Evolutionary conservation across 2,888 invertebrate species (phyloP), one percentile per base, ranked within the genome.

Genomic region (Cerceris ruficornis): DNA sequence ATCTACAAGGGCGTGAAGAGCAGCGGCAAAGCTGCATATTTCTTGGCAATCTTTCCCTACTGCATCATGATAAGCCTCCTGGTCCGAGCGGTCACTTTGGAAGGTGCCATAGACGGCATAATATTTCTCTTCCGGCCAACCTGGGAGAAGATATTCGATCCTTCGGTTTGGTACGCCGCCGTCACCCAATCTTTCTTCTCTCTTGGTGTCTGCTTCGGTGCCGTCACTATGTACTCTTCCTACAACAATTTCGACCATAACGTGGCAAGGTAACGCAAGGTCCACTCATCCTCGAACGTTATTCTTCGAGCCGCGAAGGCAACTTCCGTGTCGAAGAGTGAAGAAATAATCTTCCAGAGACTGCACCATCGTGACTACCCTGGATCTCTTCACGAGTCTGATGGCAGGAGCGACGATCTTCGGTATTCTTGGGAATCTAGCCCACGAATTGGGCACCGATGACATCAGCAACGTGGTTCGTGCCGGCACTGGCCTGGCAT

Each of bases 351-450:
- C 9, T 69, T 65, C 7, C 75, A 91, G 91, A 66, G 97, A 97
- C 88, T 95, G 96, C 0, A 94, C 96, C 92, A 96, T 97, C 59
- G 96, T 97, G 6, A 96, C 97, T 0, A 94, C 96, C 0, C 90
- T 97, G 90, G 97, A 98, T 88, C 97, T 97, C 0, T 95, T 96
- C 85, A 97, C 97, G 0, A 97, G 97, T 78, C 91, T 97, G 42
- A 93, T 97, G 54, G 97, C 97, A 0, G 97, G 97, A 5, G 94
- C 96, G 72, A 97, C 97, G 0, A 97, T 97, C 78, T 97, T 97
- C 88, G 96, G 97, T 8, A 96, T 97, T 79, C 93, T 97, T 58
- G 97, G 97, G 0, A 97, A 97, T 91, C 92, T 97, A 85, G 96
- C 97, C 0, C 92, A 95, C 85, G 95, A 95, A 88, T 93, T 93